Percentiles rank a stretch among this genome's conserved stretches.
phyloP scores from a whole-genome alignment of 2,797 vertebrate species.

The Pangasius djambal region DNA sequence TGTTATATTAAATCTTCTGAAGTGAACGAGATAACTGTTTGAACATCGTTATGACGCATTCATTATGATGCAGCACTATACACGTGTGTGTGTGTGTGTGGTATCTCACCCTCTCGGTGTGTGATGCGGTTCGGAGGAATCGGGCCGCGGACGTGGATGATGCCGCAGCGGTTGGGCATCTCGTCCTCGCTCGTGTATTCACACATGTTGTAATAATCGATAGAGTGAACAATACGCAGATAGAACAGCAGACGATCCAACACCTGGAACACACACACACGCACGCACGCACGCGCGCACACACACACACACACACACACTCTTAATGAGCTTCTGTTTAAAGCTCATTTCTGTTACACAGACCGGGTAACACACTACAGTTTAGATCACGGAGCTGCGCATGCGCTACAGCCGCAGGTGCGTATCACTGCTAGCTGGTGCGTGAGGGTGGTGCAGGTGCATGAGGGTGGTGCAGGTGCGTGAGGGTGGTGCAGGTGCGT shows the following conservation, averaged over 20 bases:
- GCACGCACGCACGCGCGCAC: background rate
- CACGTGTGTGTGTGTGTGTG: background rate
- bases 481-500: too few species aligned
- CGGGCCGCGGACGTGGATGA: slow-evolving; percentile 90
- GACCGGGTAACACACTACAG: too few species aligned
- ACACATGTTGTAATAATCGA: slow-evolving; percentile 93
- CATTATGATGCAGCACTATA: background rate
- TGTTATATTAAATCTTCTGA: background rate
- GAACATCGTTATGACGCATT: background rate
- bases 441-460: too few species aligned
- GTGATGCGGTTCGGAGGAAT: slow-evolving; percentile 90
- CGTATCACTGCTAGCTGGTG: too few species aligned
- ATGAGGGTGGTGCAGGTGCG: too few species aligned
- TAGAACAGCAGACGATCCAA: slow-evolving; percentile 89
- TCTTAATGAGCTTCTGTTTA: background rate
- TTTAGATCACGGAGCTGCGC: too few species aligned
- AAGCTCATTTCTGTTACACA: background rate
- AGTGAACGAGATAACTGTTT: background rate
- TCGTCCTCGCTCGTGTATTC: slow-evolving; percentile 95
- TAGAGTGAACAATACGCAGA: slow-evolving; percentile 89
- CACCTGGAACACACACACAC: slow-evolving; percentile 72
- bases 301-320: slow-evolving; percentile 6
- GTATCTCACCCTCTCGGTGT: slow-evolving; percentile 81
- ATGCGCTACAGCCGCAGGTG: too few species aligned
- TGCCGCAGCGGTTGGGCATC: slow-evolving; percentile 95